Base-by-base conservation (phyloP, 2,888 invertebrate genomes). In the Drosophila helvetica region DNA sequence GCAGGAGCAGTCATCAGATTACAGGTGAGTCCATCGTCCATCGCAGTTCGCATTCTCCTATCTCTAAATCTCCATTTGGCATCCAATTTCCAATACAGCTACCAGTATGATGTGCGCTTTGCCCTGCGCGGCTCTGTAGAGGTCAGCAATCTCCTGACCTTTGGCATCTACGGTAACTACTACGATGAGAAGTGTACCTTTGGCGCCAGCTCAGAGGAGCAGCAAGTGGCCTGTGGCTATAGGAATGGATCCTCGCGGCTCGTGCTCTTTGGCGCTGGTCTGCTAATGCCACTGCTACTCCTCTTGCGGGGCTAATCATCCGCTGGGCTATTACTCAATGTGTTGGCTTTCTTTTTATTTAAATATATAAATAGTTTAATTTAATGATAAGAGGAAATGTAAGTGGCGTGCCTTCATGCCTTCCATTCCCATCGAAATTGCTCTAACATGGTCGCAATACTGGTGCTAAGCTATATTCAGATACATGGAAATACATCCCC, bases 151-250 rank as follows among this genome's bases (percentile, higher is more conserved):
- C 48, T 90, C 0, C 42, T 90, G 61, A 79, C 90, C 9, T 90
- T 90, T 55, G 78, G 78, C 8, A 79, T 89, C 48, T 91, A 90
- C 68, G 91, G 86, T 5, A 90, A 91, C 42, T 90, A 90, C 63
- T 91, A 73, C 51, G 84, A 89, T 27, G 67, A 85, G 0, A 12
- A 19, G 30, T 88, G 86, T 33, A 85, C 85, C 7, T 85, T 54
- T 47, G 71, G 62, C 0, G 53, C 12, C 0, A 69, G 59, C 30
- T 71, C 45, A 0, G 25, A 42, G 10, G 58, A 69, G 4, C 27
- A 79, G 68, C 63, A 77, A 42, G 7, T 57, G 7, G 22, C 53
- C 0, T 83, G 83, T 6, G 87, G 79, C 33, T 75, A 50, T n/a
- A 10, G 70, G 56, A 12, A 77, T 48, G 0, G 55, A n/a, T 50